Evolutionary conservation across 2,888 invertebrate genomes (phyloP).

Genomic region (Spodoptera exigua): DNA sequence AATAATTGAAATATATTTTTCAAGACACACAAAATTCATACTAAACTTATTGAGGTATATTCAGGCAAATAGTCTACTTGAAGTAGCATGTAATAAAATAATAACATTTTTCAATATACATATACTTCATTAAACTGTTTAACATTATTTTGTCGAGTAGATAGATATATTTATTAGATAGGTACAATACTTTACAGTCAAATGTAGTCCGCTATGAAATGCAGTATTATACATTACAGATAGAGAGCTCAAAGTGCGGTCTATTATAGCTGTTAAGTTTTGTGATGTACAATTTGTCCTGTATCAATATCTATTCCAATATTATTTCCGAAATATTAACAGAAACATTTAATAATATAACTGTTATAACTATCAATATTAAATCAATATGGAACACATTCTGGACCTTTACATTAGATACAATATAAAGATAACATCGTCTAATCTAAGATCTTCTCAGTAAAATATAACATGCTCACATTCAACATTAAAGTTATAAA

Average conservation of each 20-base stretch:
- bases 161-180: constrained; percentile 52
- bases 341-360: constrained; percentile 74
- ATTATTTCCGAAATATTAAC: constrained; percentile 60
- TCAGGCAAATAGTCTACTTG: constrained; percentile 83
- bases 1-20: constrained; percentile 84
- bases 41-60: constrained; percentile 88
- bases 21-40: constrained; percentile 85
- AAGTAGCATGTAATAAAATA: constrained; percentile 79
- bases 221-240: constrained; percentile 68
- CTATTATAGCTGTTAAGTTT: constrained; percentile 67
- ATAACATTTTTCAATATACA: constrained; percentile 74
- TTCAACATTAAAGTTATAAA: constrained; percentile 81
- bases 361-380: constrained; percentile 79
- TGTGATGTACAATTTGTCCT: constrained; percentile 70
- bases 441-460: constrained; percentile 79
- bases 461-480: constrained; percentile 80
- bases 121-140: constrained; percentile 68
- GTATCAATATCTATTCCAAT: constrained; percentile 57
- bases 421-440: constrained; percentile 74
- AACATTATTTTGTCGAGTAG: constrained; percentile 68
- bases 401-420: constrained; percentile 78
- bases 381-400: constrained; percentile 83
- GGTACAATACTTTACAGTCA: constrained; percentile 67
- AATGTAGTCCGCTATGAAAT: constrained; percentile 74
- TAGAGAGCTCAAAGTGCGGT: constrained; percentile 77